These are phyloP conservation scores for Hormiphora californensis DNA, from an alignment of 37 sponge, comb jelly and placozoan species.

Conservation along the genomic window DNA sequence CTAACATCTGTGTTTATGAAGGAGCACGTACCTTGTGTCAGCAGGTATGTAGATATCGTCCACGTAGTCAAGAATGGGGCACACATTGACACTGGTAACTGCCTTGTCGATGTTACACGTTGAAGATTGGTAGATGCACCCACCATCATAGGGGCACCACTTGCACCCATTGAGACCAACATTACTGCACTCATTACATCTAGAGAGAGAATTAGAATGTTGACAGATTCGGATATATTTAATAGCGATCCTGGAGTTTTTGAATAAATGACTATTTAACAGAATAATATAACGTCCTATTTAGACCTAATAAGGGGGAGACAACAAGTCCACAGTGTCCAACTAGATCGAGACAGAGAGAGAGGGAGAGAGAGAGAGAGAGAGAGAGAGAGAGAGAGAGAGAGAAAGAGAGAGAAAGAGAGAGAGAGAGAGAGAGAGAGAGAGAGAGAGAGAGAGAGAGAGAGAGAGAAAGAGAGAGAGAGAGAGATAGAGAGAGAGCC, in stretches of 20 bases:
- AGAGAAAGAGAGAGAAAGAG: slow-evolving; percentile 59
- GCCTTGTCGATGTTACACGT: background rate
- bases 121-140: slow-evolving; percentile 1
- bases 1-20: no score
- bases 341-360: background rate
- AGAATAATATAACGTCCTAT: background rate
- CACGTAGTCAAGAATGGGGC: slow-evolving; percentile 19
- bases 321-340: background rate
- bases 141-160: slow-evolving; percentile 51
- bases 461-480: background rate
- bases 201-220: background rate
- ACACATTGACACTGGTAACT: slow-evolving; percentile 47
- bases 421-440: slow-evolving; percentile 60
- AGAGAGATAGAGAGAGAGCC: slow-evolving; percentile 14
- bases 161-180: slow-evolving; percentile 22
- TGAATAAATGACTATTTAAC: background rate
- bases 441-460: slow-evolving; percentile 33
- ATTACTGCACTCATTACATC: slow-evolving; percentile 19
- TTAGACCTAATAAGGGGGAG: background rate
- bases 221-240: background rate
- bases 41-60: slow-evolving; percentile 12
- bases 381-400: slow-evolving; percentile 59
- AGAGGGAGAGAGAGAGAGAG: background rate
- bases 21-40: background rate
- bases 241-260: no score